These are phyloP conservation scores for Neodiprion pinetum DNA, from an alignment of 1,140 invertebrate genomes.

Conservation along the genomic window DNA sequence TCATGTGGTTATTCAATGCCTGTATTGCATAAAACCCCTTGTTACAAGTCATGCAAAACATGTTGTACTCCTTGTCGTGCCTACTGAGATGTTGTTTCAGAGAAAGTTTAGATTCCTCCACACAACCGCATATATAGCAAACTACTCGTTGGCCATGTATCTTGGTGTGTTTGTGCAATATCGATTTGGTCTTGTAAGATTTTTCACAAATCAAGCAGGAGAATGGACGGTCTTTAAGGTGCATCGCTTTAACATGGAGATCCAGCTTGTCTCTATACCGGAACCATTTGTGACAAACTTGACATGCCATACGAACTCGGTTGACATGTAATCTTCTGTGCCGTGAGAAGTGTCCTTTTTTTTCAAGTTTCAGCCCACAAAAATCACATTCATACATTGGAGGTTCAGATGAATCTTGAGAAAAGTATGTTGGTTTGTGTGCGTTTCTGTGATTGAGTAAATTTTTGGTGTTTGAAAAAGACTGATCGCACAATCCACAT, in stretches of 20 bases:
- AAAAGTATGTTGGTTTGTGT: not conserved
- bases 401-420: not conserved
- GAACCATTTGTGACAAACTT: conserved; percentile 67
- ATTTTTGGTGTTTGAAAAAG: not conserved
- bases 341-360: conserved; percentile 64
- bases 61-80: conserved; percentile 3
- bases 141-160: conserved; percentile 47
- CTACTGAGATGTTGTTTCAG: not conserved
- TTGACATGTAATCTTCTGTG: conserved; percentile 68
- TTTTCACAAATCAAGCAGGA: conserved; percentile 68
- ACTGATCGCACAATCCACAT: not conserved
- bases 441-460: not conserved
- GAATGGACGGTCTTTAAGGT: conserved; percentile 63
- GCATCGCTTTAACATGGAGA: conserved; percentile 61
- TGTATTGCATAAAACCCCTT: not conserved
- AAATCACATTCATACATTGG: conserved; percentile 61
- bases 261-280: conserved; percentile 65
- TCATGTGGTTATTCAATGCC: not conserved
- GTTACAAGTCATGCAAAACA: not conserved
- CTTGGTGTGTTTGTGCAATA: conserved; percentile 68
- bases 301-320: conserved; percentile 65
- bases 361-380: conserved; percentile 67
- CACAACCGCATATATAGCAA: not conserved
- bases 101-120: too few relatives aligned
- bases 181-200: conserved; percentile 68